phyloP scores from a whole-genome alignment of 2,113 vertebrate species.

The Lophochroa leadbeateri region DNA sequence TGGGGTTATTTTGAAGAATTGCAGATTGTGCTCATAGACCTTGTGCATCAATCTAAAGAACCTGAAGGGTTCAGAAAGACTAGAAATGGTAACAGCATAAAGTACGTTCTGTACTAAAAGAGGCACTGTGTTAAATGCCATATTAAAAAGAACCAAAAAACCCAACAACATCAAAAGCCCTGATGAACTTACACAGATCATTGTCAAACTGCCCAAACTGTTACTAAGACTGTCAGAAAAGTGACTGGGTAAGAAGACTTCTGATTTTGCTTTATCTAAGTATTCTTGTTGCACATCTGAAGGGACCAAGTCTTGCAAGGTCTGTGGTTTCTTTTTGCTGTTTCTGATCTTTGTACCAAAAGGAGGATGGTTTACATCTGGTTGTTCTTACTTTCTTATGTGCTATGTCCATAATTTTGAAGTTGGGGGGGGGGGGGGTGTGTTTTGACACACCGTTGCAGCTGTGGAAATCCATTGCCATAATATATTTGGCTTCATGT shows the following conservation, averaged over 20 bases:
- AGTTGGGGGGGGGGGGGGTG: no score
- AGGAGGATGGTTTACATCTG: background rate
- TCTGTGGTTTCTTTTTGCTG: background rate
- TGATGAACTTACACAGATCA: background rate
- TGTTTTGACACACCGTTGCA: background rate
- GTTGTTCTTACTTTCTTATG: background rate
- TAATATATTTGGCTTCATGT: background rate
- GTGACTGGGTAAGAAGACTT: background rate
- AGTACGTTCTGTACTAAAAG: background rate
- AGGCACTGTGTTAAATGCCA: fast-evolving
- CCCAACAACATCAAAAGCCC: background rate
- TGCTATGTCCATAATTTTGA: background rate
- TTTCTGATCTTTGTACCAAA: background rate
- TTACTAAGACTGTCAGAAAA: background rate
- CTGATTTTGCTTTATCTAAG: background rate
- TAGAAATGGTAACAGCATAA: background rate
- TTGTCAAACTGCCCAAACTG: background rate
- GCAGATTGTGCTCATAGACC: background rate
- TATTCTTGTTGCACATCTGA: background rate
- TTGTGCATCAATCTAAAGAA: background rate
- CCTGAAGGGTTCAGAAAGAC: background rate
- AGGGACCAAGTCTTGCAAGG: background rate
- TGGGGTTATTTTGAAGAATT: background rate
- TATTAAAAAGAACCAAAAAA: background rate
- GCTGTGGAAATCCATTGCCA: background rate